Evolutionary conservation across 2,113 vertebrate species (phyloP).

Genomic region (Erpornis zantholeuca): DNA sequence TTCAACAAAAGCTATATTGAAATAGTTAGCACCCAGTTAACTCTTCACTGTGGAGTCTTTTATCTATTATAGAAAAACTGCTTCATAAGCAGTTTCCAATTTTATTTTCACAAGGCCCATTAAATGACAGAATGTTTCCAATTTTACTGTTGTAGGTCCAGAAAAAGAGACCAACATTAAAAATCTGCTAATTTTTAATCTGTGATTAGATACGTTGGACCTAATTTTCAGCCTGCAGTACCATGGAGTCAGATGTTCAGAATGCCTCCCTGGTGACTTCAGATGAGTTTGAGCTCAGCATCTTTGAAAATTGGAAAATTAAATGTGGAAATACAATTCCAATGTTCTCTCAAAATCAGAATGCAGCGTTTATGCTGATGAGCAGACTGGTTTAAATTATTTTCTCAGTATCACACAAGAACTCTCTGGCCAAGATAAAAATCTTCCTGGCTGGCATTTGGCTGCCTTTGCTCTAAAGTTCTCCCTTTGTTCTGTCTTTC

Average conservation of each 20-base stretch:
- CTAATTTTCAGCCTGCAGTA: background rate
- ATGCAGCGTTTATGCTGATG: background rate
- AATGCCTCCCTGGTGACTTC: background rate
- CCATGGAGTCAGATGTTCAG: background rate
- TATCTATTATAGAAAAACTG: background rate
- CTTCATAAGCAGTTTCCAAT: background rate
- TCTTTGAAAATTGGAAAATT: background rate
- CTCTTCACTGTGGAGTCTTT: background rate
- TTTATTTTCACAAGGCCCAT: background rate
- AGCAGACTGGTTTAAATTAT: background rate
- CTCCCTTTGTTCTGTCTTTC: background rate
- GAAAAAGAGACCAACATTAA: background rate
- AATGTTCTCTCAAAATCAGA: background rate
- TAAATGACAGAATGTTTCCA: background rate
- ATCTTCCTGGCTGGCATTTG: background rate
- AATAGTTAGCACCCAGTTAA: background rate
- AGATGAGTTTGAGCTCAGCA: background rate
- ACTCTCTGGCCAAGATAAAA: background rate
- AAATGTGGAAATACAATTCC: background rate
- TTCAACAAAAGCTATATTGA: background rate
- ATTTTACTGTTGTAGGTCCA: background rate
- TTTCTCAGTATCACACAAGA: background rate
- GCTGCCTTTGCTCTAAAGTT: background rate
- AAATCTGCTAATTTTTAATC: background rate
- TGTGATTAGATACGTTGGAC: background rate